Evolutionary conservation across 2,888 invertebrate genomes (phyloP).

Genomic region (Tiliacea citrago): DNA sequence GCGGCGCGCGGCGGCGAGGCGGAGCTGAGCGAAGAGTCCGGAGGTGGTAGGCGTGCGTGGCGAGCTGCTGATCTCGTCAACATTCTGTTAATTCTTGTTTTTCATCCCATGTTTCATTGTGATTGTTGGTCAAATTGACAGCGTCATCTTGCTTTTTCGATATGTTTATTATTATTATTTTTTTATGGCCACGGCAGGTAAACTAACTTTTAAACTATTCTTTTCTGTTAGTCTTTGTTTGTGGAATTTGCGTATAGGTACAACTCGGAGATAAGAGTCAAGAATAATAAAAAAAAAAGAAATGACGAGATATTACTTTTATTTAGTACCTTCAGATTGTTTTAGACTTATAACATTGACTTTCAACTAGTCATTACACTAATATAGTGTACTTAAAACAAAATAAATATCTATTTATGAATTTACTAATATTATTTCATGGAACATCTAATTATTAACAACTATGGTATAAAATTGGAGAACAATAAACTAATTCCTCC

Average conservation of each 20-base stretch:
- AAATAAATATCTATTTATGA: constrained; percentile 76
- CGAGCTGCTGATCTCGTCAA: too few species aligned
- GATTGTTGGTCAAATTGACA: too few species aligned
- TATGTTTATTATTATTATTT: too few species aligned
- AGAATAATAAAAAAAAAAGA: constrained; percentile 41
- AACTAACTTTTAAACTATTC: neutral
- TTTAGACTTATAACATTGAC: constrained; percentile 75
- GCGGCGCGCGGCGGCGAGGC: too few species aligned
- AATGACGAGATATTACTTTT: constrained; percentile 66
- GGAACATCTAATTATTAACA: constrained; percentile 43
- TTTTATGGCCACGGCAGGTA: neutral
- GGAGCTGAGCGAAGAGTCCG: too few species aligned
- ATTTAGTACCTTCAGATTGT: constrained; percentile 79
- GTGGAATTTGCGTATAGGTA: neutral
- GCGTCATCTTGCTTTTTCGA: too few species aligned
- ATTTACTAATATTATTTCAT: constrained; percentile 51
- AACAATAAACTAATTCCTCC: constrained; percentile 17
- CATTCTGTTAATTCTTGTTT: too few species aligned
- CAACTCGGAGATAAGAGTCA: neutral
- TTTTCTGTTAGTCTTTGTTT: neutral
- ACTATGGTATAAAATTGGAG: constrained; percentile 25
- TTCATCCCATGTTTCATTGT: too few species aligned
- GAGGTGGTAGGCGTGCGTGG: too few species aligned
- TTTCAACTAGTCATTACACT: constrained; percentile 84
- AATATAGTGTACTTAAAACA: constrained; percentile 88